These are phyloP conservation scores for Phocides pigmalion DNA, from an alignment of 1,140 invertebrate species.

Conservation along the genomic window DNA sequence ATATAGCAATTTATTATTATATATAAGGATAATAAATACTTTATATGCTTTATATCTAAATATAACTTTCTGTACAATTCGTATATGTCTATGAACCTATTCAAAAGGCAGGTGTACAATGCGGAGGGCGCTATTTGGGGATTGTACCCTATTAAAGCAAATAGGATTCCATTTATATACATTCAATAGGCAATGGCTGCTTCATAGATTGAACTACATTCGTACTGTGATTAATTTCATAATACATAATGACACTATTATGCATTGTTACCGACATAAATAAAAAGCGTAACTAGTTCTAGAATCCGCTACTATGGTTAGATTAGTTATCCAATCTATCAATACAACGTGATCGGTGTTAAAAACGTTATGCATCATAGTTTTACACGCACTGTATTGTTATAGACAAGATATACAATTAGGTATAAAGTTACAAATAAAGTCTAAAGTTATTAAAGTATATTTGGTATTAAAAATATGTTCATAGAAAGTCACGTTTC, in stretches of 20 bases:
- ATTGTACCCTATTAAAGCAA: neutral
- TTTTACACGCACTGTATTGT: no score
- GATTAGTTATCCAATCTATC: neutral
- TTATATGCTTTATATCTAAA: no score
- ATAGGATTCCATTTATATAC: neutral
- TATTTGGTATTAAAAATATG: no score
- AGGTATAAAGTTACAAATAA: no score
- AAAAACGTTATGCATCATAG: no score
- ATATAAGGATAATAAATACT: no score
- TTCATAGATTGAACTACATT: neutral
- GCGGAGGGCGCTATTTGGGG: neutral
- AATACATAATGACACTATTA: neutral
- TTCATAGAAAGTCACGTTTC: no score
- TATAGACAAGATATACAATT: no score
- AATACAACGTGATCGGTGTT: no score
- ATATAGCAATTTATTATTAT: no score
- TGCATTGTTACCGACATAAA: neutral
- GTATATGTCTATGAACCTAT: neutral
- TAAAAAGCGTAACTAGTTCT: neutral
- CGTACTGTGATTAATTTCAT: neutral
- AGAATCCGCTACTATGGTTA: neutral
- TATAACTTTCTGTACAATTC: neutral
- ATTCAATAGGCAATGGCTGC: neutral
- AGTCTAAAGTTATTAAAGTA: no score
- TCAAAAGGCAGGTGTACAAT: conserved; percentile 2